Base-by-base conservation (phyloP, 2,888 invertebrate species). In the Diabrotica balteata region DNA sequence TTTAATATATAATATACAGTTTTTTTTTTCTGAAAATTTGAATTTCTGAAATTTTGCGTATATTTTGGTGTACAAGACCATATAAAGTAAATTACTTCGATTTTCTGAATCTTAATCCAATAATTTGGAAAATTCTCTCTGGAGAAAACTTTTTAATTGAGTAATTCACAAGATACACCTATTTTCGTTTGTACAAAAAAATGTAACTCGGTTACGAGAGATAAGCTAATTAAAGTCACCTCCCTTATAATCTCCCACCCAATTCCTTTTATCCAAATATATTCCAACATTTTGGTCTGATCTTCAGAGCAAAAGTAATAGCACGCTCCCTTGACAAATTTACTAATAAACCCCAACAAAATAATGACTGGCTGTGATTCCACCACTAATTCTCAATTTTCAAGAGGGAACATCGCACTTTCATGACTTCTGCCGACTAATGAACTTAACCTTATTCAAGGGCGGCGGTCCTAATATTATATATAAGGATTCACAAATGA, bases 301-400 rank as follows among this genome's bases (percentile, higher is more conserved):
- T 62, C 47, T 54, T 42, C 54, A 32, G n/a, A 62, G 32, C 47
- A 47, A 62, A 62, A 62, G 62, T 62, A 69, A 70, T 72, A 68
- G 68, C 69, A 62, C 64, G 67, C 72, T 66, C 71, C 73, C 71
- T 63, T 63, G 59, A 49, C 67, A 67, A 59, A 67, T 54, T 57
- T 55, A 62, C 68, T 71, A 71, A 73, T 73, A 73, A 69, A 71
- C 71, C 73, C 71, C 71, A 68, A 71, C 73, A 70, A 67, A 71
- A 71, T 73, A 72, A 72, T 67, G 72, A 71, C 67, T 63, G 70
- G 67, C 72, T 66, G 76, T 76, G 76, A 76, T 76, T 75, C 73
- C 62, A 72, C 76, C 76, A 71, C 76, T 76, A 76, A 76, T 76
- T 75, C 70, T 66, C 70, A 72, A 76, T 73, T 76, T 73, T 68